phyloP scores from a whole-genome alignment of 2,797 vertebrate species.

The Limosa lapponica region DNA sequence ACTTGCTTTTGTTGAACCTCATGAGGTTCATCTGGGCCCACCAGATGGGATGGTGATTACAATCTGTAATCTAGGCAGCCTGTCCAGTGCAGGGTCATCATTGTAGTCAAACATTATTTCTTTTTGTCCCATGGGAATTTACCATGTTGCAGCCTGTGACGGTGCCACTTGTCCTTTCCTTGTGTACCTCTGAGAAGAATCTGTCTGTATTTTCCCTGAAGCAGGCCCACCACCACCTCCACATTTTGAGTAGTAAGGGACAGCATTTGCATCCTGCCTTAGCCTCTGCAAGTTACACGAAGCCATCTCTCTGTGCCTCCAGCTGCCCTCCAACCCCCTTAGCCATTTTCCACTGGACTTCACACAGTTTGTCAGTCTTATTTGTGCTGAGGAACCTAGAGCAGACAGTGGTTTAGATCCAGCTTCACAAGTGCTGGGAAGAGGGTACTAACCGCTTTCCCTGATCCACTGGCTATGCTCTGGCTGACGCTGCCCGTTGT shows the following conservation, averaged over 20 bases:
- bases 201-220: not conserved
- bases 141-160: rapidly evolving
- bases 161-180: not conserved
- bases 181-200: not conserved
- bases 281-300: not conserved
- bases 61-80: not conserved
- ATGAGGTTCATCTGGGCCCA: too few species aligned
- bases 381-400: not conserved
- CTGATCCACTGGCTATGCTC: not conserved
- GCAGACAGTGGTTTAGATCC: not conserved
- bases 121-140: not conserved
- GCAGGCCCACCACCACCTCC: too few species aligned
- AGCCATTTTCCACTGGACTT: not conserved
- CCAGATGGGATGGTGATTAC: not conserved
- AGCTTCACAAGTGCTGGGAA: not conserved
- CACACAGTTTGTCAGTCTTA: not conserved
- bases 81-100: not conserved
- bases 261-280: not conserved
- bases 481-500: not conserved
- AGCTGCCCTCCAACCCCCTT: not conserved
- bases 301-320: not conserved
- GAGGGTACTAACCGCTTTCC: not conserved
- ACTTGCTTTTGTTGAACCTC: too few species aligned
- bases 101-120: not conserved
- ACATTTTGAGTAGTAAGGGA: not conserved